phyloP scores from a whole-genome alignment of 2,888 invertebrate genomes.

The Cheilosia impressa region DNA sequence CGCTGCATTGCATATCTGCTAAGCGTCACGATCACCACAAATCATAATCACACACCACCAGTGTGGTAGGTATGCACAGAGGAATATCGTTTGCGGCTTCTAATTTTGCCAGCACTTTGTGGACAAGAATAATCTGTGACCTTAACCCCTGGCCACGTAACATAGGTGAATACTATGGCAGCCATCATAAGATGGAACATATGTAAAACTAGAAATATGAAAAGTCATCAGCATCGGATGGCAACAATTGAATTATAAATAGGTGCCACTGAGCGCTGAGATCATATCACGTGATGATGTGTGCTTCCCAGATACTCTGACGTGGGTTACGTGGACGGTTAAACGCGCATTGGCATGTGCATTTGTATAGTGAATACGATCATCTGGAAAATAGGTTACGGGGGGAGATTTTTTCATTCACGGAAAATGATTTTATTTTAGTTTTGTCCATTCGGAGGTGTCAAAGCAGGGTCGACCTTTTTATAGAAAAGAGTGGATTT shows the following conservation, averaged over 20 bases:
- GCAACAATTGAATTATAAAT: constrained; percentile 36
- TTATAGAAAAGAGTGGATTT: background rate
- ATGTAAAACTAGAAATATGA: constrained; percentile 9
- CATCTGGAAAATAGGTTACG: constrained; percentile 18
- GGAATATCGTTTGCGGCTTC: constrained; percentile 48
- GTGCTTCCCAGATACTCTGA: constrained; percentile 32
- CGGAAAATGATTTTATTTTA: background rate
- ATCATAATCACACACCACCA: constrained; percentile 20
- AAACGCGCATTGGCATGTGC: constrained; percentile 29
- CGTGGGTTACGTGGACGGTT: constrained; percentile 9
- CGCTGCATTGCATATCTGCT: constrained; percentile 23
- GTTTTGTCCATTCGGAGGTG: background rate
- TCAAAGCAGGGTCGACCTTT: constrained; percentile 17
- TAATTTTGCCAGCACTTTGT: constrained; percentile 56
- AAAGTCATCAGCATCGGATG: background rate
- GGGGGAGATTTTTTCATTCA: constrained; percentile 16
- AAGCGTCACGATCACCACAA: constrained; percentile 52
- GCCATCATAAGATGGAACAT: constrained; percentile 5
- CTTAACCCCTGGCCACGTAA: constrained; percentile 63
- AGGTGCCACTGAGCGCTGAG: constrained; percentile 19
- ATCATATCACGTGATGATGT: constrained; percentile 14
- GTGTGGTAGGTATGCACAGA: background rate
- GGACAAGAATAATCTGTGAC: constrained; percentile 58
- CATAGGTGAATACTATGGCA: background rate
- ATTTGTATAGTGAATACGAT: constrained; percentile 17